Evolutionary conservation across 1,140 invertebrate species (phyloP), one percentile per base, ranked within the genome.

Genomic region (Philaenus spumarius): DNA sequence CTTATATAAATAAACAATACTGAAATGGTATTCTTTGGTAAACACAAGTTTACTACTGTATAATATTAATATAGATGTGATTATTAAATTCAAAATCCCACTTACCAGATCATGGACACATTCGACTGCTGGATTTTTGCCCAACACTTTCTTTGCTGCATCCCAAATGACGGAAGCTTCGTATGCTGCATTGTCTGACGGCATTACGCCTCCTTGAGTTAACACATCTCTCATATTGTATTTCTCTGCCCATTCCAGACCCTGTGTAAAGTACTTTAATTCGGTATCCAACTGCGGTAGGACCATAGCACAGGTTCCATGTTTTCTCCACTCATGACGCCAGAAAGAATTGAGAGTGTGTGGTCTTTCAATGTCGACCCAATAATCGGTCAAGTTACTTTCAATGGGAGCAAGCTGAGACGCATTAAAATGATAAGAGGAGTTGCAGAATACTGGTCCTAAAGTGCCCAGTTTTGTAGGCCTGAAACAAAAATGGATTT

Each of bases 291-390:
- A 67, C 6, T 65, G 43, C n/a, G 79, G 71, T 1, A 90, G 59
- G 6, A 68, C 64, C 0, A 80, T 75, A 14, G 88, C 86, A 67
- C 90, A 93, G 0, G 89, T 89, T 0, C 89, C 90, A 69, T 93
- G 90, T 67, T 92, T 93, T 1, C 76, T 69, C 89, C 89, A 93
- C 69, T 92, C 90, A 59, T 93, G 88, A 59, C 81, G 75, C 90
- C 89, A 93, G 6, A 93, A 77, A 6, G 78, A 75, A 63, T 82
- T 34, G 75, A 71, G 1, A 73, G 80, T 60, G 75, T 60, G 78
- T 15, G 62, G 61, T 1, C 40, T 78, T 68, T 87, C 80, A 55
- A 93, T 75, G 64, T 90, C 87, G 1, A 81, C 79, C 90, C 90
- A 93, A 45, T 78, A 80, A 26, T 80, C 71, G 53, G 82, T 73